Evolutionary conservation across 1,140 invertebrate species (phyloP).

Genomic region (Conus ventricosus): DNA sequence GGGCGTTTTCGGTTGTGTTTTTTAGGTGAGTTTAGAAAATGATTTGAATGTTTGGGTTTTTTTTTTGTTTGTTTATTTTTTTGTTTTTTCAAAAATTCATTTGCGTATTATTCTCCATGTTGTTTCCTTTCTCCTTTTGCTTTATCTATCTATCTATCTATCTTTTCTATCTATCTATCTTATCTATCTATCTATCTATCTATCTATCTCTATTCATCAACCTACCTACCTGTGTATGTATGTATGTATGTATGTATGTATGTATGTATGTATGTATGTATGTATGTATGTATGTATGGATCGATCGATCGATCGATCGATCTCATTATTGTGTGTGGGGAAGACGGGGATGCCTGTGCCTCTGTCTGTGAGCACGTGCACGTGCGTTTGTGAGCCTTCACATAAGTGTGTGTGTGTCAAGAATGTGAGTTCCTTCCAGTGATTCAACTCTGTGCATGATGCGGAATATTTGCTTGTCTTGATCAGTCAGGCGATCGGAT

Average conservation of each 20-base stretch:
- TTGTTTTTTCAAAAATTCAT: no score
- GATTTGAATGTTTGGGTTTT: no score
- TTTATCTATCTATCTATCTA: no score
- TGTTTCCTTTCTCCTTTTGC: not conserved
- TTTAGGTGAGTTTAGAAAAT: no score
- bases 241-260: not conserved
- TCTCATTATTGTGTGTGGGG: not conserved
- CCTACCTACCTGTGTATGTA: not conserved
- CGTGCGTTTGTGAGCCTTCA: not conserved
- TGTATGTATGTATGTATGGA: not conserved
- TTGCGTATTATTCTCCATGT: not conserved
- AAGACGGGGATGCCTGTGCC: not conserved
- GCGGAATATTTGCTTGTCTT: no score
- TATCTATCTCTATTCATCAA: not conserved
- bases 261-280: not conserved
- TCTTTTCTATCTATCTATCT: not conserved
- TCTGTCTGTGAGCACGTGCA: not conserved
- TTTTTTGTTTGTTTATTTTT: no score
- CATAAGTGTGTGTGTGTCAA: not conserved
- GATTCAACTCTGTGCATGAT: not conserved
- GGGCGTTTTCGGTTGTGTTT: no score
- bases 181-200: not conserved
- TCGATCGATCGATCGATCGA: not conserved
- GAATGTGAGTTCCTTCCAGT: not conserved
- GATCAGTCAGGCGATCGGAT: no score